Base-by-base conservation (phyloP, 2,113 vertebrate species). In the Nibea albiflora region DNA sequence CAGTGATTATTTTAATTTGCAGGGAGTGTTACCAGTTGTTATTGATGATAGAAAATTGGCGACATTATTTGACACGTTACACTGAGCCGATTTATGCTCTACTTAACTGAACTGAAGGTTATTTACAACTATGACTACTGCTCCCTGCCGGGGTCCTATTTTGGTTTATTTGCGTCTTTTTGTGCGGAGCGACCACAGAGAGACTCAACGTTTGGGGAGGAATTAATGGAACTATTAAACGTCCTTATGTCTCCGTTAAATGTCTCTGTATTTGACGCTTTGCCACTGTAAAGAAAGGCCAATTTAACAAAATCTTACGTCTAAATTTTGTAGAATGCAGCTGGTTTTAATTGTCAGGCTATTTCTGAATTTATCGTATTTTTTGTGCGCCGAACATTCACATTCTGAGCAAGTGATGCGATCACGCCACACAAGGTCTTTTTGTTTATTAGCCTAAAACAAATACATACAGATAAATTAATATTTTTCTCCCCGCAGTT, bases 1-100 rank as follows among this genome's bases (percentile, higher is more conserved):
- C 90, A 88, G 93, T 96, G 96, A 97, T 96, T 94, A 95, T 95
- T 96, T 95, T 96, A 85, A 91, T 92, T 93, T 91, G 92, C 93
- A 83, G 90, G 96, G 95, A 96, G 6, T 95, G 95, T 95, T 95
- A 94, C 93, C 96, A 96, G 95, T 95, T 96, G 95, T 96, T 96
- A 94, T 93, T 95, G 96, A 96, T 96, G 94, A 95, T 78, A 94
- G 94, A 94, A 96, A 97, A 96, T 95, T 95, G 95, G 94, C 95
- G 94, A 94, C 88, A 90, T 89, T 91, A 94, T 95, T 95, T 95
- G 95, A 96, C 95, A 94, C 95, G 93, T 95, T 94, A 94, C 94
- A 92, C 95, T 92, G 85, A 89, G 89, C 81, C 92, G 52, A 11
- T 19, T 35, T 66, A 7, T 12, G 7, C 22, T 24, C 22, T 26